These are phyloP conservation scores for Oxyscelio sp. DNA, from an alignment of 2,888 invertebrate genomes.

Conservation along the genomic window DNA sequence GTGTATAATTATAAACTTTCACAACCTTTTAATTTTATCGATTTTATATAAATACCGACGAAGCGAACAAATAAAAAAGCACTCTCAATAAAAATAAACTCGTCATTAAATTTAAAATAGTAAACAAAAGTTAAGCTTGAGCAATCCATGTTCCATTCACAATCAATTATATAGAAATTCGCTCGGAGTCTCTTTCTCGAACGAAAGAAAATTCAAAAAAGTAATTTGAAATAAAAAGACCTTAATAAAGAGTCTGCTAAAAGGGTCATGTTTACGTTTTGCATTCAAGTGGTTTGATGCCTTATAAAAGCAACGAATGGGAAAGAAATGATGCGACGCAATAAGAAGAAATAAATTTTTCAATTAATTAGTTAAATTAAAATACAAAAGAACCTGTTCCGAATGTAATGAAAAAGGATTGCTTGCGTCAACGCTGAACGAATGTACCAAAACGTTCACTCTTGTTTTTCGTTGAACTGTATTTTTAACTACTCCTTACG, in stretches of 20 bases:
- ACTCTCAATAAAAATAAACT: too few relatives aligned
- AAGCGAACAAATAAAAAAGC: too few relatives aligned
- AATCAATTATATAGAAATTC: conserved; percentile 16
- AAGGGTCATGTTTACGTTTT: conserved; percentile 7
- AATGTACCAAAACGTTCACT: not conserved
- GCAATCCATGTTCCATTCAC: conserved; percentile 1
- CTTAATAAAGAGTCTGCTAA: conserved; percentile 22
- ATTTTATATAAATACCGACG: too few relatives aligned
- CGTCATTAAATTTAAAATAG: too few relatives aligned
- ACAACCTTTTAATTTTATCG: too few relatives aligned
- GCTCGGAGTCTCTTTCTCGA: not conserved
- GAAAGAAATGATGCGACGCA: not conserved
- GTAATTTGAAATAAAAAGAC: not conserved
- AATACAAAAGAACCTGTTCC: not conserved
- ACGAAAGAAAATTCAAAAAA: not conserved
- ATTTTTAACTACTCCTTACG: conserved; percentile 43
- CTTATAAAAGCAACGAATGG: not conserved
- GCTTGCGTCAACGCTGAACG: conserved; percentile 3
- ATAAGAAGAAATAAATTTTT: conserved; percentile 15
- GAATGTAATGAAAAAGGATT: conserved; percentile 14
- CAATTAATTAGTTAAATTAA: conserved; percentile 41
- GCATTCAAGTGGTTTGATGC: conserved; percentile 13
- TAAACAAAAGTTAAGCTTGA: not conserved
- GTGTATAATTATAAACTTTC: too few relatives aligned
- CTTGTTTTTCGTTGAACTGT: conserved; percentile 19